These are phyloP conservation scores for Percopsis transmontana DNA, from an alignment of 2,113 vertebrate species.

Conservation along the genomic window DNA sequence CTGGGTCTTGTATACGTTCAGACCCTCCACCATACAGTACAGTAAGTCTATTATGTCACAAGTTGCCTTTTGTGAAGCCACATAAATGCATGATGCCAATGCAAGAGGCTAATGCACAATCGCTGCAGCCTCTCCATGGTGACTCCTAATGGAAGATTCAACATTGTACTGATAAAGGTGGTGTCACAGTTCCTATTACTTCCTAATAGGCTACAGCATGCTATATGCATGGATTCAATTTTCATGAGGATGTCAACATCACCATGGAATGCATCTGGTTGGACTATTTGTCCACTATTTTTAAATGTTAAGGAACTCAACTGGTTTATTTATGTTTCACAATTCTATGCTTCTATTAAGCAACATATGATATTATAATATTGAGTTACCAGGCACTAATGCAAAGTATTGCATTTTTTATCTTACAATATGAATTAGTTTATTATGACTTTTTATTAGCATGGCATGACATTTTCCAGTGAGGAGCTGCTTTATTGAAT, in stretches of 20 bases:
- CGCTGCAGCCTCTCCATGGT: too few relatives aligned
- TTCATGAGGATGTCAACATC: neutral
- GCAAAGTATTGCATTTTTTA: slow-evolving; percentile 5
- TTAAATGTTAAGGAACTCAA: too few relatives aligned
- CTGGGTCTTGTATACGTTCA: too few relatives aligned
- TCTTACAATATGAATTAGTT: too few relatives aligned
- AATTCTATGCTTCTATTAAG: too few relatives aligned
- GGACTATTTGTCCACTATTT: too few relatives aligned
- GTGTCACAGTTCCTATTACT: neutral
- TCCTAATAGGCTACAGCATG: neutral
- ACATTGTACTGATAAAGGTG: neutral
- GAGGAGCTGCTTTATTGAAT: neutral
- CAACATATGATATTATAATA: neutral
- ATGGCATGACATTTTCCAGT: neutral
- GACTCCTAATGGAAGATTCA: neutral
- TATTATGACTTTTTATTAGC: neutral
- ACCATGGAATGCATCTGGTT: neutral
- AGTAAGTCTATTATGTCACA: too few relatives aligned
- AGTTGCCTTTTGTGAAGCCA: too few relatives aligned
- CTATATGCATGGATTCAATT: neutral
- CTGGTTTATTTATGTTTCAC: too few relatives aligned
- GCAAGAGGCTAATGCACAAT: too few relatives aligned
- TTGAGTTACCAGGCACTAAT: neutral
- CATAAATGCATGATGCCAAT: too few relatives aligned
- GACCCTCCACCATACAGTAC: too few relatives aligned